Percentiles rank a stretch among this genome's conserved stretches.
Evolutionary conservation across 2,888 invertebrate species (phyloP).

Genomic region (Alsophila aescularia): DNA sequence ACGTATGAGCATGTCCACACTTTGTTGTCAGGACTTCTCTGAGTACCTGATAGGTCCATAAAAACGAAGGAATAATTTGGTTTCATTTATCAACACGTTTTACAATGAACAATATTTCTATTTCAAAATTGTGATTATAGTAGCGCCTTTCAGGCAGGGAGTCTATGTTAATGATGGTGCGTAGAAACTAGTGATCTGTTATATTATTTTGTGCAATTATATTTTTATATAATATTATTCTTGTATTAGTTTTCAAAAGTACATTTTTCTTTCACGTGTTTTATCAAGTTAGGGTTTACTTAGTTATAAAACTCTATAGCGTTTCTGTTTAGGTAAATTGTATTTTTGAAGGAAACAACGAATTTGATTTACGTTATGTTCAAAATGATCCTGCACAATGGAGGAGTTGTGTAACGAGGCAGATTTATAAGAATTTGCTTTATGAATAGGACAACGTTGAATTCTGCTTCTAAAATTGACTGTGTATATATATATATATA

Average conservation of each 20-base stretch:
- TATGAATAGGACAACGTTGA: too few species aligned
- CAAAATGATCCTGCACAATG: background rate
- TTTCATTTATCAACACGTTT: background rate
- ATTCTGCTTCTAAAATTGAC: too few species aligned
- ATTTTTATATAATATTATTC: constrained; percentile 10
- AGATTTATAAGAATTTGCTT: background rate
- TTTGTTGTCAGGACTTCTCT: too few species aligned
- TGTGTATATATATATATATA: too few species aligned
- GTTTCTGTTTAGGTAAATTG: constrained; percentile 13
- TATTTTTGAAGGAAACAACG: constrained; percentile 25
- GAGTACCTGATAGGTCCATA: too few species aligned
- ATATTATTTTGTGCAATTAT: constrained; percentile 25
- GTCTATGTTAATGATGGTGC: constrained; percentile 20
- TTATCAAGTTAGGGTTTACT: constrained; percentile 7
- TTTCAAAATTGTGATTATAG: constrained; percentile 19
- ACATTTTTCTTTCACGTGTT: constrained; percentile 8
- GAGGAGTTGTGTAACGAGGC: too few species aligned
- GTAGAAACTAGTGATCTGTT: constrained; percentile 21
- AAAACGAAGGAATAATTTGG: background rate
- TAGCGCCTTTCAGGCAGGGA: constrained; percentile 5
- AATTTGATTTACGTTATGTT: constrained; percentile 15
- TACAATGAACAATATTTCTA: background rate
- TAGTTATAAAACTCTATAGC: constrained; percentile 1
- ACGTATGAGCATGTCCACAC: too few species aligned
- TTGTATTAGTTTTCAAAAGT: constrained; percentile 18